A percentile compares a stretch with the other conserved stretches of the same genome.
Evolutionary conservation across 2,888 invertebrate genomes (phyloP).

Genomic region (Netelia inedita): DNA sequence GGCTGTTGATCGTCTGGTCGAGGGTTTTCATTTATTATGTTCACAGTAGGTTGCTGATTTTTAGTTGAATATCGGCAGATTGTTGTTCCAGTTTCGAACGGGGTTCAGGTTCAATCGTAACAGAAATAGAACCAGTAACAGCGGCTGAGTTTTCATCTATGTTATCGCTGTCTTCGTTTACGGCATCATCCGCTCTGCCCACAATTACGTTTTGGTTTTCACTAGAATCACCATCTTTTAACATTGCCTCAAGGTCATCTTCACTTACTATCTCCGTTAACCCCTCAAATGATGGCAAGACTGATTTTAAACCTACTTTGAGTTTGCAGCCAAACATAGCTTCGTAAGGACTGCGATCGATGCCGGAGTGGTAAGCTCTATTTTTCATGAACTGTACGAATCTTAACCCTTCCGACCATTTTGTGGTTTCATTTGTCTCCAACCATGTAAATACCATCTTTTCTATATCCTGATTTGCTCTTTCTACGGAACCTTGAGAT

Average conservation of each 20-base stretch:
- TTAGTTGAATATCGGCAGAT: too few species aligned
- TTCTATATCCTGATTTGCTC: conserved; percentile 73
- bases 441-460: conserved; percentile 80
- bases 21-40: too few species aligned
- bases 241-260: neutral
- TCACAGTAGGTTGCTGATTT: too few species aligned
- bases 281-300: neutral
- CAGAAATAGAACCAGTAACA: too few species aligned
- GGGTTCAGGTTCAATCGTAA: too few species aligned
- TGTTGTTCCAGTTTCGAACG: too few species aligned
- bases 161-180: too few species aligned
- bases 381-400: conserved; percentile 84
- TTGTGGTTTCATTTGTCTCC: conserved; percentile 77
- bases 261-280: neutral
- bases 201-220: too few species aligned
- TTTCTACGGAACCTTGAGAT: conserved; percentile 71
- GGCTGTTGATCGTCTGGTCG: too few species aligned
- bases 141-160: too few species aligned
- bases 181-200: too few species aligned
- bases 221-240: too few species aligned
- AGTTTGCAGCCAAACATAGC: neutral
- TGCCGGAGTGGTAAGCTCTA: conserved; percentile 27
- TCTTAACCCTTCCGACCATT: conserved; percentile 82
- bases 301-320: neutral
- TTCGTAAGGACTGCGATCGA: conserved; percentile 12